phyloP scores from a whole-genome alignment of 2,113 vertebrate species.

The Cacatua alba region DNA sequence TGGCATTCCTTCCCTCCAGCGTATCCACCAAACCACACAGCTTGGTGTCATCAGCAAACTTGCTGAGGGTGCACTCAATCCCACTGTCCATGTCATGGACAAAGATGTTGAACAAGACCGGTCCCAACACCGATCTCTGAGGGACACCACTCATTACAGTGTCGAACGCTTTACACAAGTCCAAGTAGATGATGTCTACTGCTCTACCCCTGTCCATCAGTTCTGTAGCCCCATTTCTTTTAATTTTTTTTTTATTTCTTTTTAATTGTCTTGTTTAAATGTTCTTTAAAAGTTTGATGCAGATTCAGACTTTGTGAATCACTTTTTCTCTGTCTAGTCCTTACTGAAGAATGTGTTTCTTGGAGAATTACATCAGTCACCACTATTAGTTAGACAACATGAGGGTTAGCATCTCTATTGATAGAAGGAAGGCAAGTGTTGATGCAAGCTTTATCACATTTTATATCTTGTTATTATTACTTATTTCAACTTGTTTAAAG shows the following conservation, averaged over 20 bases:
- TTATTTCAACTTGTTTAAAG: not conserved
- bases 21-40: no score
- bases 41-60: no score
- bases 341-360: not conserved
- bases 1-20: no score
- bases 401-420: not conserved
- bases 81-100: no score
- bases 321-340: not conserved
- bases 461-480: not conserved
- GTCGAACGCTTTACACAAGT: no score
- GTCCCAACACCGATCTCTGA: no score
- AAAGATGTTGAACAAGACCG: no score
- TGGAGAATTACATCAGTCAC: not conserved
- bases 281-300: not conserved
- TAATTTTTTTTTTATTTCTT: not conserved
- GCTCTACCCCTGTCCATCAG: no score
- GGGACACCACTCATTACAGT: no score
- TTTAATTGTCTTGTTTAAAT: not conserved
- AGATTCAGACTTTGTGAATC: not conserved
- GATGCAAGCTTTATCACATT: not conserved
- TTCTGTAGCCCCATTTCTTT: no score
- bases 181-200: no score
- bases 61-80: no score
- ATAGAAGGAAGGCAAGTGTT: not conserved
- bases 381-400: not conserved